Evolutionary conservation across 2,113 vertebrate species (phyloP).

Genomic region (Phylloscopus whistleri): DNA sequence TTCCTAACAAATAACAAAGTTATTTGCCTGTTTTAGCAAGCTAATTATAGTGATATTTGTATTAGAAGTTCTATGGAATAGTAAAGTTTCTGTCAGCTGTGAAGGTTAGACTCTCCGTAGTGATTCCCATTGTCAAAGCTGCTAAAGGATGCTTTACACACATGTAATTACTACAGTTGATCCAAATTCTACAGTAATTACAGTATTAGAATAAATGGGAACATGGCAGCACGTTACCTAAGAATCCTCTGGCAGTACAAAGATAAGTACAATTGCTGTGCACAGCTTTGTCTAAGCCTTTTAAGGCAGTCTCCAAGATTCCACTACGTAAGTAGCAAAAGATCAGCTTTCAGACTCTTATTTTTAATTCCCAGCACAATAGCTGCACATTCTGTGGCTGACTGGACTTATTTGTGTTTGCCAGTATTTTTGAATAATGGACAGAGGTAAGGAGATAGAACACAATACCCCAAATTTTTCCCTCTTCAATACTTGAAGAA

Average conservation of each 20-base stretch:
- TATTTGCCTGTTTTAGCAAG: background rate
- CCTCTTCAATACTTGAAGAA: background rate
- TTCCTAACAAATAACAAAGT: background rate
- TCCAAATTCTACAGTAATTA: constrained; percentile 58
- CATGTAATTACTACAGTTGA: constrained; percentile 48
- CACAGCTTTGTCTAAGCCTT: background rate
- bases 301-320: background rate
- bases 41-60: background rate
- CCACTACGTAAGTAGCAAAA: background rate
- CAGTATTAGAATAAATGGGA: constrained; percentile 28
- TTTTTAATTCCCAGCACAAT: background rate
- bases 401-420: background rate
- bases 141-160: background rate
- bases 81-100: background rate
- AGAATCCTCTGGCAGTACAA: constrained; percentile 2
- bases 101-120: background rate
- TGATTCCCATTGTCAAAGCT: constrained; percentile 26
- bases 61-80: background rate
- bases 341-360: background rate
- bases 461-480: background rate
- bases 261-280: background rate
- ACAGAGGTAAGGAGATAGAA: background rate
- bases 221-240: background rate
- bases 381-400: background rate
- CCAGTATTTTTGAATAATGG: background rate